phyloP scores from a whole-genome alignment of 2,113 vertebrate species.

The Mus musculus region GRCm39 chrX:158034501-158035000 shows the following conservation, averaged over 20 bases:
- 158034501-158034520: constrained; percentile 40
- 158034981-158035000: neutral
- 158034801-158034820: neutral
- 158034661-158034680: neutral
- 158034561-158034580: constrained; percentile 21
- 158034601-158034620: neutral
- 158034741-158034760: constrained; percentile 47
- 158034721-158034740: constrained; percentile 60
- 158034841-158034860: neutral
- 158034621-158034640: neutral
- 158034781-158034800: constrained; percentile 15
- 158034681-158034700: neutral
- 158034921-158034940: neutral
- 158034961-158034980: neutral
- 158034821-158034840: neutral
- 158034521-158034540: constrained; percentile 41
- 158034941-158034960: neutral
- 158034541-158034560: constrained; percentile 18
- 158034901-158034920: too few species aligned
- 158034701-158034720: constrained; percentile 47
- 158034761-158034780: constrained; percentile 41
- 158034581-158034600: neutral
- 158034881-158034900: too few species aligned
- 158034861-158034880: too few species aligned
- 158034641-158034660: neutral